Base-by-base conservation (phyloP, 1,140 invertebrate genomes). In the Phymorhynchus buccinoides region DNA sequence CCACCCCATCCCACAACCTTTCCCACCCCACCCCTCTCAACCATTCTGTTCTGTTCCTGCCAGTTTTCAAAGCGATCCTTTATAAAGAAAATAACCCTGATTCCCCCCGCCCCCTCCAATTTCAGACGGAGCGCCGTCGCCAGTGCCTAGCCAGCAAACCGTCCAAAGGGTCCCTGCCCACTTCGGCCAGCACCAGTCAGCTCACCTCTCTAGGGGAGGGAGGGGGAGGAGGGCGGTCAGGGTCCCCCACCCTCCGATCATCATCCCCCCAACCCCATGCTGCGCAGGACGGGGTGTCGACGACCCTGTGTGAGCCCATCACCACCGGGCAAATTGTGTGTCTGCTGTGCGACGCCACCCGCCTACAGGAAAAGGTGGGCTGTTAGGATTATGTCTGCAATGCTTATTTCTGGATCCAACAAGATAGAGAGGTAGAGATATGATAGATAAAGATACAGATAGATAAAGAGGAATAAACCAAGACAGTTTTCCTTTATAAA, bases 281-380 rank as follows among this genome's bases (percentile, higher is more conserved):
- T 12, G 32, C 22, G 41, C 41, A 77, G 30, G 37, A 80, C 30
- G 75, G 39, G 27, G 37, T 12, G 52, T 66, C 86, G 1, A 84
- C 77, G 3, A 44, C 39, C 75, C 22, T 32, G 22, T 27, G 27
- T n/a, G 37, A 89, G 14, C 88, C 88, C n/a, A 87, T 91, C 73
- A 92, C 91, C 30, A 87, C 89, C 83, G 89, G 89, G 14, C 91
- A 92, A 73, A 88, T 92, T 30, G 88, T 92, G 30, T 88, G 87
- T 77, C 87, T 92, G 37, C 84, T 91, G 27, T 86, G 89, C 32
- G 91, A 92, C 87, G 87, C 90, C 22, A 86, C 89, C 44, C 89
- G 87, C 83, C 83, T 91, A 22, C 41, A 85, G 37, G 35, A 87
- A 71, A 84, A 86, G 88, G 91, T 92, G 73, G 71, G 84, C 3